These are phyloP conservation scores for Hydrolagus affinis DNA, from an alignment of 2,113 vertebrate species.

Conservation along the genomic window DNA sequence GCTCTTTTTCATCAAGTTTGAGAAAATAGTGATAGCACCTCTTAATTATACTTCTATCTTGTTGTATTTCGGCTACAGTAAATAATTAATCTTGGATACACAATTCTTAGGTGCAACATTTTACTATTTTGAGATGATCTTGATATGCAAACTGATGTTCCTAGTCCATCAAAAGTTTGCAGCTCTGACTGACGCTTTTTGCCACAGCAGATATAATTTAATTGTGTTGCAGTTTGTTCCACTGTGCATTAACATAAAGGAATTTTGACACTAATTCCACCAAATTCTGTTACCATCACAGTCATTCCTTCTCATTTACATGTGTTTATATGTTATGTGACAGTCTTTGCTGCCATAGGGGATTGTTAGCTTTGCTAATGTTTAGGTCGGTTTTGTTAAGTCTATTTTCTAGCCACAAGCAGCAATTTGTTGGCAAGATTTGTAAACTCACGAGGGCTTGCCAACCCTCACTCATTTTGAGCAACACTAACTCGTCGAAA, in stretches of 20 bases:
- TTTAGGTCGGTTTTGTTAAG: neutral
- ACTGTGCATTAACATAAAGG: neutral
- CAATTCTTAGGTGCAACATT: neutral
- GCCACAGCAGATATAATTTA: no score
- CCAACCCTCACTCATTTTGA: neutral
- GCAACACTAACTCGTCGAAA: no score
- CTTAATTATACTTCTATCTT: neutral
- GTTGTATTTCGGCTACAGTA: neutral
- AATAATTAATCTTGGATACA: neutral
- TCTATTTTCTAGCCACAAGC: neutral
- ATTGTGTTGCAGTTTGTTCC: neutral
- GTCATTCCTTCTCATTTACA: neutral
- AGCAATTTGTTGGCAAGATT: neutral
- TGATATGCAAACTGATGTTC: neutral
- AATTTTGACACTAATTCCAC: neutral
- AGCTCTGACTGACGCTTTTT: no score
- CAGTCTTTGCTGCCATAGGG: neutral
- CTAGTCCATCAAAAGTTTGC: no score
- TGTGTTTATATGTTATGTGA: neutral
- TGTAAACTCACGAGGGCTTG: neutral
- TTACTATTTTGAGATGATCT: neutral
- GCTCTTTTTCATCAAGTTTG: no score
- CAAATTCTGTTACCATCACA: neutral
- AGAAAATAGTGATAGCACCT: no score
- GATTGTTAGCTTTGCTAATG: constrained; percentile 1